Evolutionary conservation across 2,888 invertebrate genomes (phyloP).

Genomic region (Ischnura elegans): DNA sequence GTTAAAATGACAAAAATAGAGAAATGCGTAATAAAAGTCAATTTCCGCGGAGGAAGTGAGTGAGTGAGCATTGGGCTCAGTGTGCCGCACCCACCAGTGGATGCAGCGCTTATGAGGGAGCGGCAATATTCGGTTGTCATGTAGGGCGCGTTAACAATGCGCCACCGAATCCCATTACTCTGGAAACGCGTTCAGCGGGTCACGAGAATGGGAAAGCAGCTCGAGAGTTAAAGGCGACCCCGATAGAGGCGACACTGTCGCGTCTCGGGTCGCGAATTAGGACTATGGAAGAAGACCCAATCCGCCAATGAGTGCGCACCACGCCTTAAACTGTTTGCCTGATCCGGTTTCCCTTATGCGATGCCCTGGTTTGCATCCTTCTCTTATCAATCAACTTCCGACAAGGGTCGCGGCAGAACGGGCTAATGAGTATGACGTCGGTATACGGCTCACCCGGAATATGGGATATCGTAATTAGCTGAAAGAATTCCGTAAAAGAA

Average conservation of each 20-base stretch:
- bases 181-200: background rate
- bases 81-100: too few species aligned
- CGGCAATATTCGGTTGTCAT: background rate
- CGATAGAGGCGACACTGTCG: background rate
- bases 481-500: too few species aligned
- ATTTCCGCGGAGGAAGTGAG: too few species aligned
- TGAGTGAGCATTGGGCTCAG: too few species aligned
- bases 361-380: background rate
- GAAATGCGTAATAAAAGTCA: too few species aligned
- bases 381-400: background rate
- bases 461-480: too few species aligned
- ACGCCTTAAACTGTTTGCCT: background rate
- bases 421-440: too few species aligned
- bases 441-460: too few species aligned
- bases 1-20: too few species aligned
- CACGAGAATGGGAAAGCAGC: background rate
- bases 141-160: background rate
- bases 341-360: background rate
- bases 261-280: slow-evolving; percentile 2
- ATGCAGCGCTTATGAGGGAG: too few species aligned
- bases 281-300: background rate
- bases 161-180: background rate
- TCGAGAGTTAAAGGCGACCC: background rate
- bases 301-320: background rate
- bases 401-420: background rate